Base-by-base conservation (phyloP, 2,113 vertebrate species). In the Gnathonemus longibarbis region DNA sequence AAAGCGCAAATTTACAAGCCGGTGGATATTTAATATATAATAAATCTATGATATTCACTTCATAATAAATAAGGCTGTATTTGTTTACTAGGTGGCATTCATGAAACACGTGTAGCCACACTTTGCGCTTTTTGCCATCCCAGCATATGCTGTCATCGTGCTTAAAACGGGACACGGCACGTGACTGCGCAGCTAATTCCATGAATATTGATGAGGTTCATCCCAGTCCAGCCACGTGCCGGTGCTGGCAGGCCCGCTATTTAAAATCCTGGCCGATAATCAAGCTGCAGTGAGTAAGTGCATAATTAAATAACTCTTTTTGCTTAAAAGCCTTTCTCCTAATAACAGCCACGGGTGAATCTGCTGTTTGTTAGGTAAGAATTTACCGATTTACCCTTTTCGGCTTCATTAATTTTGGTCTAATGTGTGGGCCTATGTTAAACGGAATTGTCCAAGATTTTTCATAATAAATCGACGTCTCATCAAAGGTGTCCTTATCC, bases 171-270 rank as follows among this genome's bases (percentile, higher is more conserved):
- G 3, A n/a, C 39, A 46, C 21, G n/a, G 5, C 74, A 42, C 74
- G 74, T 80, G 74, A 48, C 45, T 48, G 83, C 42, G 19, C 42
- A 8, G 15, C 15, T 48, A 48, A 84, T 24, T 0, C 0, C 0
- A 84, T 84, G 45, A 84, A 84, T 84, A 84, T 84, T 84, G 19
- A 84, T 84, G 24, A 84, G n/a, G 21, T 48, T 48, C 39, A n/a
- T 84, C 21, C 15, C 15, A 84, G 70, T 48, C 42, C 45, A 84
- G 39, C 7, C 80, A 84, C 39, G 45, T 84, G 83, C 83, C 35
- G 3, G 11, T 80, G 35, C 74, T 42, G 35, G 35, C 35, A 80
- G 15, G 17, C 74, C 35, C 17, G 74, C 35, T 80, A 42, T 80
- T 42, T 80, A 80, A 35, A 80, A 42, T 46, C 24, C 83, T 46